Evolutionary conservation across 2,113 vertebrate genomes (phyloP).

Genomic region (Zosterops hypoxanthus): DNA sequence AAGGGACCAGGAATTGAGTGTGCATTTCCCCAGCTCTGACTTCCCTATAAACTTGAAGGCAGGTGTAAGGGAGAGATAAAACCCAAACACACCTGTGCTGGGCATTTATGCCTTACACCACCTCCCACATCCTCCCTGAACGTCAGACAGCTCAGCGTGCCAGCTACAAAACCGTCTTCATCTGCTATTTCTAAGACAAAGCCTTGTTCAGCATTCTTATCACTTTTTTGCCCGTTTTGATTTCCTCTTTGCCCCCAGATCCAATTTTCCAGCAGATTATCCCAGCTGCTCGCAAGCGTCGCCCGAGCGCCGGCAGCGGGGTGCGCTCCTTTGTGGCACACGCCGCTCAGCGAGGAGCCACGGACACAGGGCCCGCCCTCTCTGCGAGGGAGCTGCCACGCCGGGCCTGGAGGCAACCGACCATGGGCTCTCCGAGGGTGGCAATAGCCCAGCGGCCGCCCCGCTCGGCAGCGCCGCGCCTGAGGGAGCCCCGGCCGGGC

Average conservation of each 20-base stretch:
- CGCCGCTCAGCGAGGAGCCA: neutral
- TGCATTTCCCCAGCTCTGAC: neutral
- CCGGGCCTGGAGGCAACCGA: too few species aligned
- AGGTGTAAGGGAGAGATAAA: neutral
- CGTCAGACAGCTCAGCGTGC: neutral
- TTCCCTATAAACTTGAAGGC: neutral
- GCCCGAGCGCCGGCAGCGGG: neutral
- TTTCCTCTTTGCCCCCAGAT: slow-evolving; percentile 1
- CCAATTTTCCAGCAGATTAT: neutral
- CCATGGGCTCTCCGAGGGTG: too few species aligned
- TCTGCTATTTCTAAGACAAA: neutral
- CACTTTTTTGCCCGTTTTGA: neutral
- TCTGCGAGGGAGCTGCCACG: too few species aligned
- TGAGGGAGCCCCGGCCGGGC: too few species aligned
- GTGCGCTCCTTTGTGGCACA: neutral
- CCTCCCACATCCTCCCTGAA: neutral
- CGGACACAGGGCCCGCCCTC: neutral
- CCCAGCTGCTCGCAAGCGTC: neutral
- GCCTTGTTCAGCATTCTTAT: slow-evolving; percentile 13
- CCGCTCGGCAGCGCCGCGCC: too few species aligned
- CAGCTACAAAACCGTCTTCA: neutral
- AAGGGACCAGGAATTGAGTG: fast-evolving
- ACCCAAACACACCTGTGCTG: neutral
- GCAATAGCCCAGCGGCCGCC: too few species aligned
- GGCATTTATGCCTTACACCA: neutral